Percentiles rank a stretch among this genome's conserved stretches.
Evolutionary conservation across 2,113 vertebrate species (phyloP).

Genomic region (Castor canadensis): DNA sequence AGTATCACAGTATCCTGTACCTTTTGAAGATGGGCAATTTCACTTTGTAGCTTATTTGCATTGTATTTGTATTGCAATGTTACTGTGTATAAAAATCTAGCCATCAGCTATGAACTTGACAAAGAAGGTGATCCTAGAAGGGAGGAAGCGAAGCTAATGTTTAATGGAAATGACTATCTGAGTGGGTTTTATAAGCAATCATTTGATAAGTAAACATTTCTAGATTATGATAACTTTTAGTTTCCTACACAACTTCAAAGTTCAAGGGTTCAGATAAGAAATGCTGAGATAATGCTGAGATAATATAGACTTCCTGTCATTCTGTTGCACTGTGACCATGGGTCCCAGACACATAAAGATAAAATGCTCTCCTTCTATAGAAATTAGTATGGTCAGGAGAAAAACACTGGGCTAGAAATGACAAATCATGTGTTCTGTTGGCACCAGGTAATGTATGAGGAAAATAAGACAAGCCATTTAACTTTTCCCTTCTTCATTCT

Average conservation of each 20-base stretch:
- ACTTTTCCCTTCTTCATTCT: not conserved
- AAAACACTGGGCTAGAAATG: not conserved
- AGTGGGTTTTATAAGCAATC: not conserved
- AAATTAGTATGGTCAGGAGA: not conserved
- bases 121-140: not conserved
- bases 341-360: not conserved
- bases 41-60: not conserved
- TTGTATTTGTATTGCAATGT: not conserved
- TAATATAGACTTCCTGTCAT: not conserved
- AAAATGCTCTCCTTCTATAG: not conserved
- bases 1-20: not conserved
- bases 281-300: not conserved
- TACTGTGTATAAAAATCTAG: not conserved
- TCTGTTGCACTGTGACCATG: not conserved
- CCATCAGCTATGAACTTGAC: not conserved
- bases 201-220: constrained; percentile 18
- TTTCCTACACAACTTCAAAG: not conserved
- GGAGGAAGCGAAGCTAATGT: not conserved
- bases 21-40: not conserved
- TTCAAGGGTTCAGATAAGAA: not conserved
- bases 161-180: not conserved
- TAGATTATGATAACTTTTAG: not conserved
- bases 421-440: not conserved
- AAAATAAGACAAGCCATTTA: not conserved
- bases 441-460: too few species aligned